Conservation (phyloP, 2,888 invertebrate species). For the Caenorhabditis wallacei region DNA sequence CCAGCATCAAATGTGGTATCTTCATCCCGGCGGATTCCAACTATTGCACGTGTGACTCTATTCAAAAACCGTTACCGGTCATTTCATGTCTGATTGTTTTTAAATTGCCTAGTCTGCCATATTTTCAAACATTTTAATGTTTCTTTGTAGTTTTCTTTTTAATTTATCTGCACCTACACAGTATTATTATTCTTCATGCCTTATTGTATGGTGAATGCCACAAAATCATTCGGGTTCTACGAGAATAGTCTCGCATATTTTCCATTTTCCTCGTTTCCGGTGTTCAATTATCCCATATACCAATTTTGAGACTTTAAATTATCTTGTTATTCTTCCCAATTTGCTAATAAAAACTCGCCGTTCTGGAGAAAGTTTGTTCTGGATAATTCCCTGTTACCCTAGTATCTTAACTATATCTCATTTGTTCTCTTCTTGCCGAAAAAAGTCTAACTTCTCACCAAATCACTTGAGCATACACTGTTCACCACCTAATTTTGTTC, state of each 20-base stretch:
- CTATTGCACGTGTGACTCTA: conserved; percentile 50
- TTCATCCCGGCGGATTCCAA: conserved; percentile 9
- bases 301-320: conserved; percentile 12
- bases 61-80: conserved; percentile 57
- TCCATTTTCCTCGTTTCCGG: conserved; percentile 17
- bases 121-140: no score
- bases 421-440: neutral
- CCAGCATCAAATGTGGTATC: neutral
- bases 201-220: conserved; percentile 10
- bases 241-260: conserved; percentile 20
- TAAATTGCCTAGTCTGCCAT: conserved; percentile 20
- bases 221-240: conserved; percentile 20
- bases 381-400: neutral
- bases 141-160: conserved; percentile 28
- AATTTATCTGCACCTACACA: conserved; percentile 46
- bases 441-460: conserved; percentile 10
- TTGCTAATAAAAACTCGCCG: conserved; percentile 8
- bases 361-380: neutral
- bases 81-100: conserved; percentile 2
- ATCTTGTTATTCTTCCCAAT: conserved; percentile 22
- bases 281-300: conserved; percentile 21
- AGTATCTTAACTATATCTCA: conserved; percentile 22
- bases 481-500: conserved; percentile 27
- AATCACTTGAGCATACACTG: conserved; percentile 36
- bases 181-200: conserved; percentile 33